phyloP scores from a whole-genome alignment of 2,113 vertebrate species.

The Tyrannus savana region DNA sequence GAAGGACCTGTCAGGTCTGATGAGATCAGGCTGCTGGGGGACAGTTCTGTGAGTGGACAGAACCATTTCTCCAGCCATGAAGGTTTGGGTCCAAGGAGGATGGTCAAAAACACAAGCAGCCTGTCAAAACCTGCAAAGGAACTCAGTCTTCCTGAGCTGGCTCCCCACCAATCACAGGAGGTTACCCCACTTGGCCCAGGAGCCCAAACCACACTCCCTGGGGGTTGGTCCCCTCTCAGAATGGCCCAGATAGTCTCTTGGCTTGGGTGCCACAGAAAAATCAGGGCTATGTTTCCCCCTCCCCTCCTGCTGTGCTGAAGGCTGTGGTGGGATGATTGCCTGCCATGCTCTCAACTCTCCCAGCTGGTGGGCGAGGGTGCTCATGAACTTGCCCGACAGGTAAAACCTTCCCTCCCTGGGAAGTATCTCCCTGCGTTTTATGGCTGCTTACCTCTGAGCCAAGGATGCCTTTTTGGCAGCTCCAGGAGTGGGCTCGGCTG shows the following conservation, averaged over 20 bases:
- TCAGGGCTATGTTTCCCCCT: background rate
- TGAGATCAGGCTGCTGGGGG: background rate
- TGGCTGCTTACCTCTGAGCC: constrained; percentile 5
- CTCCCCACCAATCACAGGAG: background rate
- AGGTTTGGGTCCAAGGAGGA: background rate
- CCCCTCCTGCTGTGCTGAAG: background rate
- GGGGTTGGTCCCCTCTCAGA: background rate
- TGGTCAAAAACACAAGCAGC: background rate
- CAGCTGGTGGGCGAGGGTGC: background rate
- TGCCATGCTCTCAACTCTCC: background rate
- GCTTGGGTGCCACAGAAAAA: background rate
- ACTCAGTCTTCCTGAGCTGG: background rate
- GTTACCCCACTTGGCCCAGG: background rate
- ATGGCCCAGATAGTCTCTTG: background rate
- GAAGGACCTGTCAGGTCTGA: background rate
- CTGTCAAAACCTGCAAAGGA: background rate
- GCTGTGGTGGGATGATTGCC: background rate
- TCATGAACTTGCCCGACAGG: background rate
- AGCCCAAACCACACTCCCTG: background rate
- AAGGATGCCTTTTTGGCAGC: constrained; percentile 30
- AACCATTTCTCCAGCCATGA: background rate
- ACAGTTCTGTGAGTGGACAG: background rate
- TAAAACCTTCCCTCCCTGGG: constrained; percentile 26
- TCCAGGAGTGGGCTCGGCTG: background rate
- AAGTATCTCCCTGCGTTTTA: constrained; percentile 5